These are phyloP conservation scores for Molossus molossus DNA, from an alignment of 2,797 vertebrate species.

Conservation along the genomic window DNA sequence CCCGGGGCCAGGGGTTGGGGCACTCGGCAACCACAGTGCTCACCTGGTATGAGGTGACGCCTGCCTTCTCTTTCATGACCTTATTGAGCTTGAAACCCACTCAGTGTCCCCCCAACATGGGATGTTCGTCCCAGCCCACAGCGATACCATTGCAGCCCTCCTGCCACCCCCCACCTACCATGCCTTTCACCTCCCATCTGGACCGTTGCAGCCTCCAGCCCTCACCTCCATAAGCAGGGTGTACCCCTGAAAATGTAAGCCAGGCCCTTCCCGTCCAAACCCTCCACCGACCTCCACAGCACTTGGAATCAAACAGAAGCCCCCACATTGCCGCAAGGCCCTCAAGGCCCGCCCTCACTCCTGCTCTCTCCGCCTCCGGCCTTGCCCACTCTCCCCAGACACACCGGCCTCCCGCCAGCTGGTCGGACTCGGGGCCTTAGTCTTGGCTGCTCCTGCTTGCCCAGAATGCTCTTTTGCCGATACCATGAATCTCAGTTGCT, in stretches of 20 bases:
- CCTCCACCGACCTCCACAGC: not conserved
- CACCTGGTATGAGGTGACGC: rapidly evolving
- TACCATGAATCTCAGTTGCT: not conserved
- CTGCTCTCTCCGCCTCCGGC: rapidly evolving
- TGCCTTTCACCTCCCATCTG: not conserved
- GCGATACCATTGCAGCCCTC: rapidly evolving
- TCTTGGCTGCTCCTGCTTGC: not conserved
- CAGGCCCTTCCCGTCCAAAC: not conserved
- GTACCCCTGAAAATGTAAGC: not conserved
- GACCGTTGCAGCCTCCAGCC: not conserved
- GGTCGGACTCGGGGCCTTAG: not conserved
- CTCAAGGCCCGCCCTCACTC: not conserved
- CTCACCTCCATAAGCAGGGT: not conserved
- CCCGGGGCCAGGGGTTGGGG: not conserved
- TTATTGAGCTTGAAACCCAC: not conserved
- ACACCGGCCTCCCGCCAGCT: not conserved
- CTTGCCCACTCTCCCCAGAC: not conserved
- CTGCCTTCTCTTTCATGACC: not conserved
- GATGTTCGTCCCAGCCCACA: not conserved
- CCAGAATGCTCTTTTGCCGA: not conserved
- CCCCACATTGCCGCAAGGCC: not conserved
- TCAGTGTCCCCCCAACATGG: too few relatives aligned
- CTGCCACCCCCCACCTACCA: not conserved
- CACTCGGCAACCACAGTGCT: rapidly evolving
- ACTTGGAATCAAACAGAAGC: not conserved